Evolutionary conservation across 2,113 vertebrate species (phyloP).

Genomic region (Butorides virescens): DNA sequence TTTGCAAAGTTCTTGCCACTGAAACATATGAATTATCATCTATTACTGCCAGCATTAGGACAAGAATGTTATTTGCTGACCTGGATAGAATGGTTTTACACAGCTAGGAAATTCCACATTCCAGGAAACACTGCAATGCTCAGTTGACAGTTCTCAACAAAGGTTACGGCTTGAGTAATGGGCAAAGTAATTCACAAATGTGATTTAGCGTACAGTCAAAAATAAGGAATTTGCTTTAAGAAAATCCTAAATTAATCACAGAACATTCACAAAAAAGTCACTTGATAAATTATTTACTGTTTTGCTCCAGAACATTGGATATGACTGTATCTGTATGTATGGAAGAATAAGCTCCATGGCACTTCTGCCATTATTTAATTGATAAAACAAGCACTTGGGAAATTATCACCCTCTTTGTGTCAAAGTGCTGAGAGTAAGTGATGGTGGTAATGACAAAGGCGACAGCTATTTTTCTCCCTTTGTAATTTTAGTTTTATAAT

Average conservation of each 20-base stretch:
- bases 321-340: background rate
- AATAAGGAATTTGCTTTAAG: background rate
- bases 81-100: background rate
- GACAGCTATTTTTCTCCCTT: constrained; percentile 23
- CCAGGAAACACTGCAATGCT: background rate
- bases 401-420: constrained; percentile 13
- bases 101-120: background rate
- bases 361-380: constrained; percentile 39
- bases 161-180: background rate
- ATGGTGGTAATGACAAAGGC: constrained; percentile 19
- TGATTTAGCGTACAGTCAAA: background rate
- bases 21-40: background rate
- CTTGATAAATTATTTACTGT: background rate
- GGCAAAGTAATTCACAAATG: background rate
- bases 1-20: background rate
- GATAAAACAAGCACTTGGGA: constrained; percentile 25
- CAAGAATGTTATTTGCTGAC: background rate
- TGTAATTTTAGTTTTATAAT: background rate
- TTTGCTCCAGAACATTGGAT: background rate
- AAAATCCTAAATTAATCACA: background rate
- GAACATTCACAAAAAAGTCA: background rate
- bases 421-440: constrained; percentile 35
- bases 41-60: background rate
- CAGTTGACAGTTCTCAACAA: background rate
- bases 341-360: background rate